Base-by-base conservation (phyloP, 2,113 vertebrate species). In the Anolis carolinensis region DNA sequence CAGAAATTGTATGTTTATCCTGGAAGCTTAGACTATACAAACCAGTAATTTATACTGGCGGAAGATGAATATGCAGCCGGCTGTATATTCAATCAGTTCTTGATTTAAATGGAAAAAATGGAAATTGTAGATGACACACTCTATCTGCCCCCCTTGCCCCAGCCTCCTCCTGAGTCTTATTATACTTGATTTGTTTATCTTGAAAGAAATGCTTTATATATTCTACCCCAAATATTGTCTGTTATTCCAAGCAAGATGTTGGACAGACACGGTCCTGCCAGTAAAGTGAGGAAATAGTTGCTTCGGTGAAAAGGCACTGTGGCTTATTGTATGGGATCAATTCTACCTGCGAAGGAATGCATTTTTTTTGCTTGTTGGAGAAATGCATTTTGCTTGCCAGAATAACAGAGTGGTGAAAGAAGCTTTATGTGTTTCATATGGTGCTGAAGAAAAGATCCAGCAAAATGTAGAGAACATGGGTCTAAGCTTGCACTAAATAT, bases 101-200 rank as follows among this genome's bases (percentile, higher is more conserved):
- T 92, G 92, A 91, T 92, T 90, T 91, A 92, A 94, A 92, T 0
- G 48, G 90, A 91, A 88, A 94, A 92, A 93, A 79, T 89, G 86
- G 91, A 94, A 83, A 91, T 90, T 87, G 82, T 65, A 85, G 83
- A 68, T 85, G 70, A 88, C 68, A 85, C 52, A 90, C 39, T 79
- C 50, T 89, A 89, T 75, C 34, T 85, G 55, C 86, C 25, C 34
- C 39, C 23, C 48, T 68, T 30, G 65, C 65, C 65, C 27, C 27
- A 30, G 30, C 50, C 59, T 80, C 79, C 79, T 87, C 67, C 85
- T 88, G 90, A 93, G 90, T 86, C 82, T 93, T 94, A 92, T 90
- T 91, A 68, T 89, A 86, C 83, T 91, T 92, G 91, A 89, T 92
- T 90, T 94, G 89, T 95, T 94, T 94, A 92, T 90, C 81, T 92